These are phyloP conservation scores for Drosophila nigrodunni DNA, from an alignment of 1,140 invertebrate species.

Conservation along the genomic window DNA sequence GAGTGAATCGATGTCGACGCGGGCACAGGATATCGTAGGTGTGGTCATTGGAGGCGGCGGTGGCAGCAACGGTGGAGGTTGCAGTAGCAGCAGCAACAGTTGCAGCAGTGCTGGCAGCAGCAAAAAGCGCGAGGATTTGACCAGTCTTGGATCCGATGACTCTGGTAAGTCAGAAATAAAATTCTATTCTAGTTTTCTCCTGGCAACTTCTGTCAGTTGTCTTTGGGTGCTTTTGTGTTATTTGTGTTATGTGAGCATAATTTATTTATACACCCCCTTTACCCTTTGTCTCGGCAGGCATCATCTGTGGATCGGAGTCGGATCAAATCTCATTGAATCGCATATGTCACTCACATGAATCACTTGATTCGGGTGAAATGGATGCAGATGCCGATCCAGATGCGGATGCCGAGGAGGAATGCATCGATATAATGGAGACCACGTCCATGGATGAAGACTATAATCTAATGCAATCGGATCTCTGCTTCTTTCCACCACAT, in stretches of 20 bases:
- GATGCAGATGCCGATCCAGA: conserved; percentile 86
- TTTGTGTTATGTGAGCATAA: conserved; percentile 63
- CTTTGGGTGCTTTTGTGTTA: conserved; percentile 3
- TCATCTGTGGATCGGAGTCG: conserved; percentile 90
- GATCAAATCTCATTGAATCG: conserved; percentile 85
- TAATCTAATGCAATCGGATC: conserved; percentile 71
- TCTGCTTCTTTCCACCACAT: conserved; percentile 67
- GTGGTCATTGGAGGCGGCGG: conserved; percentile 29
- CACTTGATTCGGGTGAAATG: conserved; percentile 89
- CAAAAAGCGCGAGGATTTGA: conserved; percentile 88
- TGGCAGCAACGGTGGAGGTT: conserved; percentile 39
- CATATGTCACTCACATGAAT: conserved; percentile 87
- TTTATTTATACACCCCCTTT: neutral
- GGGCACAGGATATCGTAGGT: conserved; percentile 49
- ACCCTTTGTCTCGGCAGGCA: conserved; percentile 84
- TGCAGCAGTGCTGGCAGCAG: conserved; percentile 68
- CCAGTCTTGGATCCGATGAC: conserved; percentile 93
- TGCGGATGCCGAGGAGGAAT: conserved; percentile 85
- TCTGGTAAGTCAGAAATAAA: conserved; percentile 85
- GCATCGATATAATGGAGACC: conserved; percentile 83
- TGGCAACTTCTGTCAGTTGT: conserved; percentile 3
- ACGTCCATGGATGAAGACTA: conserved; percentile 84
- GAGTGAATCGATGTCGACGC: conserved; percentile 57
- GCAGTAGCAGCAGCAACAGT: conserved; percentile 49
- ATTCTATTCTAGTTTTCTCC: neutral